phyloP scores from a whole-genome alignment of 2,888 invertebrate genomes.

The Latrodectus elegans region DNA sequence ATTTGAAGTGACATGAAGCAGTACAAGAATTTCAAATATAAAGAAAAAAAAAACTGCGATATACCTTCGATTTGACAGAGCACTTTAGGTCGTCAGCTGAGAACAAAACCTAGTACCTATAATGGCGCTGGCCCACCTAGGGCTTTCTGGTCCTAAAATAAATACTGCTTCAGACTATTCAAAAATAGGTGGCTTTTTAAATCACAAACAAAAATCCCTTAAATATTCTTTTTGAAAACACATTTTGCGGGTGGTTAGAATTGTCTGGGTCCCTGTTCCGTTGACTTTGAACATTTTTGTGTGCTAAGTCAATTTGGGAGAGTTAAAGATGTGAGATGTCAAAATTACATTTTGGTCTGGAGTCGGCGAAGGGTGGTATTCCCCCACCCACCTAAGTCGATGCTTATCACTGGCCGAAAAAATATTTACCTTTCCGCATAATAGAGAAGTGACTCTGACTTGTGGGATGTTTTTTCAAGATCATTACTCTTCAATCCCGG shows the following conservation, averaged over 20 bases:
- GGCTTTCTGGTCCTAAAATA: neutral
- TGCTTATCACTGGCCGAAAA: slow-evolving; percentile 44
- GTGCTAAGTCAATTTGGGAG: slow-evolving; percentile 8
- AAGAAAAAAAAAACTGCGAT: too few species aligned
- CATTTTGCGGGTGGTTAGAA: neutral
- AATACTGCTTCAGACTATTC: neutral
- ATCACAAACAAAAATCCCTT: neutral
- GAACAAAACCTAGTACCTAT: too few species aligned
- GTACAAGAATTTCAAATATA: too few species aligned
- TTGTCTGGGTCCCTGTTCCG: slow-evolving; percentile 25
- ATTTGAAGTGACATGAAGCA: too few species aligned
- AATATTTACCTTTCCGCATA: slow-evolving; percentile 46
- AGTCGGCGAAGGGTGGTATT: slow-evolving; percentile 33
- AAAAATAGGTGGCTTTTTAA: slow-evolving; percentile 11
- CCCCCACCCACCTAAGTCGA: slow-evolving; percentile 13
- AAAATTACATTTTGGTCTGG: neutral
- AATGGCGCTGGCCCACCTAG: neutral
- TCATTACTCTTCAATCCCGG: slow-evolving; percentile 17
- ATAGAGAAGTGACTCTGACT: slow-evolving; percentile 18
- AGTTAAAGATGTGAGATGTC: too few species aligned
- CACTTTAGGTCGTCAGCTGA: too few species aligned
- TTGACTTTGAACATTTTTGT: slow-evolving; percentile 34
- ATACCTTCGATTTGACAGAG: too few species aligned
- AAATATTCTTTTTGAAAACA: slow-evolving; percentile 4
- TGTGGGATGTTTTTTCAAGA: slow-evolving; percentile 11